phyloP scores from a whole-genome alignment of 2,888 invertebrate genomes.

The Melanargia galathea region DNA sequence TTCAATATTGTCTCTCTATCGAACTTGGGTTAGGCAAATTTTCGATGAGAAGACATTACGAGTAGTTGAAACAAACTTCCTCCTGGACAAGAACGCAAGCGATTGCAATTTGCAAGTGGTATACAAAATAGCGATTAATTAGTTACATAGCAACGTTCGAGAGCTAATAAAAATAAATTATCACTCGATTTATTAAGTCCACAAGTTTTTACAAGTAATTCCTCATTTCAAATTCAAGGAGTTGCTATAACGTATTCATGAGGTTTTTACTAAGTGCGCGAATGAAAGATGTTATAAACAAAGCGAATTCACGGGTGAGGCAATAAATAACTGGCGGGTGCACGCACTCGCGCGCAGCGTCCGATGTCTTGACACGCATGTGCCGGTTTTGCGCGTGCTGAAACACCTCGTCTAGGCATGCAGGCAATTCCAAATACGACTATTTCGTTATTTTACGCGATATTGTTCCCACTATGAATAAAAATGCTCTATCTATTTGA shows the following conservation, averaged over 20 bases:
- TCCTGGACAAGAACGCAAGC: not conserved
- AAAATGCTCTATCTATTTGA: not conserved
- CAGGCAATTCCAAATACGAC: slow-evolving; percentile 44
- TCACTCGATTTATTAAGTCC: slow-evolving; percentile 44
- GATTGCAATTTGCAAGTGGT: slow-evolving; percentile 6
- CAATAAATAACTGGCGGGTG: slow-evolving; percentile 74
- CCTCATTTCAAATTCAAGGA: slow-evolving; percentile 55
- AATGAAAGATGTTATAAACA: slow-evolving; percentile 65
- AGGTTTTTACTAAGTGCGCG: slow-evolving; percentile 64
- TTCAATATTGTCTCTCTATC: no score
- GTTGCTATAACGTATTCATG: slow-evolving; percentile 66
- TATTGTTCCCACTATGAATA: not conserved
- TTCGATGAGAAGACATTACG: no score
- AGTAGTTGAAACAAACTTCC: not conserved
- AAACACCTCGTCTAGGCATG: slow-evolving; percentile 63
- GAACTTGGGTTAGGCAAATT: no score
- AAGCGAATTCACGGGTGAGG: slow-evolving; percentile 65
- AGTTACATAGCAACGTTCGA: slow-evolving; percentile 15
- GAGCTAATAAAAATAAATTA: slow-evolving; percentile 41
- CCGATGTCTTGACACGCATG: slow-evolving; percentile 69
- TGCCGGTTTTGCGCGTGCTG: slow-evolving; percentile 65
- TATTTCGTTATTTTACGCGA: not conserved
- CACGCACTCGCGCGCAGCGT: slow-evolving; percentile 76
- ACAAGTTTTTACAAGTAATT: slow-evolving; percentile 46
- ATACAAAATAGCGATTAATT: slow-evolving; percentile 19